phyloP scores from a whole-genome alignment of 1,140 invertebrate species.

The Nymphalis io region DNA sequence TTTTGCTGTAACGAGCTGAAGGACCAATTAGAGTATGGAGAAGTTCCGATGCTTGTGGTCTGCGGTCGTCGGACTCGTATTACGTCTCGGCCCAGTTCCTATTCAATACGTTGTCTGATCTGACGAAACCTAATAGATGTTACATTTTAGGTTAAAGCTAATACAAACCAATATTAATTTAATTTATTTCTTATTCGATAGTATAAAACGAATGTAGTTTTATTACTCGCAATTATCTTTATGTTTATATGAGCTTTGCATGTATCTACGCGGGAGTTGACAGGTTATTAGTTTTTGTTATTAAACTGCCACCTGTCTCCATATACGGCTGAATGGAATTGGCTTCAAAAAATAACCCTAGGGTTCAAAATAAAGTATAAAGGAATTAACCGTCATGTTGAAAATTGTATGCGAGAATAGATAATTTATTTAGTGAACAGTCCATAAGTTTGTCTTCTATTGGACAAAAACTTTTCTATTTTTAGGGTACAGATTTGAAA shows the following conservation, averaged over 20 bases:
- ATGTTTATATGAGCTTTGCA: constrained; percentile 7
- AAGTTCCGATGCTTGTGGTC: constrained; percentile 43
- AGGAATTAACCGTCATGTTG: neutral
- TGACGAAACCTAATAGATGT: constrained; percentile 12
- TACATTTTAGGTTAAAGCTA: constrained; percentile 6
- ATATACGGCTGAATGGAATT: neutral
- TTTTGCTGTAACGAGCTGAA: constrained; percentile 25
- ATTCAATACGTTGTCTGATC: constrained; percentile 26
- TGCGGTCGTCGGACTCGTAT: constrained; percentile 48
- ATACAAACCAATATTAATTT: neutral
- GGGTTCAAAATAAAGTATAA: neutral
- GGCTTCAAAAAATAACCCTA: neutral
- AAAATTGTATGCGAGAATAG: no score
- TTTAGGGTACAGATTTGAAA: no score
- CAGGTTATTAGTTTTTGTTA: constrained; percentile 4
- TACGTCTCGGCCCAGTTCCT: constrained; percentile 44
- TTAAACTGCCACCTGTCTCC: constrained; percentile 1
- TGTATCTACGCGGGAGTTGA: neutral
- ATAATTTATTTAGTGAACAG: no score
- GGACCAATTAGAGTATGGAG: constrained; percentile 38
- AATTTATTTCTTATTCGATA: neutral
- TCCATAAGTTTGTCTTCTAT: no score
- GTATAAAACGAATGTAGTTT: no score
- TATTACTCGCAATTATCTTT: neutral
- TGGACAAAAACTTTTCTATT: no score